Conservation (phyloP, 37 sponge, comb jelly and placozoan genomes). For the Aplysina aerophoba region DNA sequence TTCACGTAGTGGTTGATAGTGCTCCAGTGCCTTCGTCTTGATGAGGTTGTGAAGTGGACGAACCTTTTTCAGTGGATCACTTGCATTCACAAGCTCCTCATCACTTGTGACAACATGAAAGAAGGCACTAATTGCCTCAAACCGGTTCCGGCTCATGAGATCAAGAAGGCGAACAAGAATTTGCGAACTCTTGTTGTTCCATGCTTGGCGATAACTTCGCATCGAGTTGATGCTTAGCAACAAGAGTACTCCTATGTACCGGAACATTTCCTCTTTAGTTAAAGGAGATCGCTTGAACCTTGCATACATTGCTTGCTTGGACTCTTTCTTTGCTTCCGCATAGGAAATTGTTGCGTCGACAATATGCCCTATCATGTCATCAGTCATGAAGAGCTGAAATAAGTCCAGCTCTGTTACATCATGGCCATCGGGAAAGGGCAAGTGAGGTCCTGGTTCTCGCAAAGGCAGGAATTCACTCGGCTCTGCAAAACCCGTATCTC, state of each 20-base stretch:
- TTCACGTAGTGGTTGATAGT: slow-evolving; percentile 15
- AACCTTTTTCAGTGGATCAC: not conserved
- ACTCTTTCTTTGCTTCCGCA: slow-evolving; percentile 7
- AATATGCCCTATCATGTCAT: not conserved
- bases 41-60: not conserved
- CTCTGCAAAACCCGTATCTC: not conserved
- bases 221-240: slow-evolving; percentile 8
- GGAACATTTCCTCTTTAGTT: not conserved
- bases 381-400: not conserved
- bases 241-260: not conserved
- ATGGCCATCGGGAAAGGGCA: not conserved
- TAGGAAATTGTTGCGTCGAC: not conserved
- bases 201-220: not conserved
- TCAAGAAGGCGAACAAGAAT: not conserved
- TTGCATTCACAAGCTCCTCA: not conserved
- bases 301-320: not conserved
- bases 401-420: not conserved
- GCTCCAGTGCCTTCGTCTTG: not conserved
- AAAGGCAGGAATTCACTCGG: not conserved
- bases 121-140: slow-evolving; percentile 14
- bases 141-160: not conserved
- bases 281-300: not conserved
- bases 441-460: not conserved
- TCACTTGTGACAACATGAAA: not conserved
- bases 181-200: slow-evolving; percentile 2